A percentile compares a stretch with the other conserved stretches of the same genome.
These are phyloP conservation scores for Lycaon pictus DNA, from an alignment of 2,113 vertebrate genomes.

Conservation along the genomic window DNA sequence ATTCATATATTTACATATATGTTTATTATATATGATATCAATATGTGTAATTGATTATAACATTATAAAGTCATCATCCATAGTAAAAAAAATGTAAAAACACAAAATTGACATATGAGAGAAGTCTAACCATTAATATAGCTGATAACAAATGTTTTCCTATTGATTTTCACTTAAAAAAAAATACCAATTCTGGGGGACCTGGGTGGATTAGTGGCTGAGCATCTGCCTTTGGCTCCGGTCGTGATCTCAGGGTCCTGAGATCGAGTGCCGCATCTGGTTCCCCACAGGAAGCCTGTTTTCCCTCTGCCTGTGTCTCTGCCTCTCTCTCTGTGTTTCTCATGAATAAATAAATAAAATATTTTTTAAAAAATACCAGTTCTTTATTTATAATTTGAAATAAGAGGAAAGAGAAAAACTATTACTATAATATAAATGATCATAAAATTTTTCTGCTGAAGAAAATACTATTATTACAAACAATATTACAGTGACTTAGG, in stretches of 20 bases:
- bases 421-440: background rate
- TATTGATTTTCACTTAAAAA: conserved; percentile 10
- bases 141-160: background rate
- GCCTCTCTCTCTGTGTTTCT: no score
- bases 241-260: no score
- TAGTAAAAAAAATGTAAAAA: background rate
- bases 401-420: background rate
- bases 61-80: background rate
- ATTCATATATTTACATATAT: background rate
- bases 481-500: background rate
- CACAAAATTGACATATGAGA: background rate
- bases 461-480: background rate
- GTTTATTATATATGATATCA: background rate
- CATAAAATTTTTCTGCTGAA: background rate
- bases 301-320: no score
- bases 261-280: no score
- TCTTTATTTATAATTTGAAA: background rate
- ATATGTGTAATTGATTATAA: background rate
- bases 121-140: background rate
- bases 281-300: no score
- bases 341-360: no score
- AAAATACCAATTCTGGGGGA: background rate
- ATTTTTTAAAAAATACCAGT: background rate
- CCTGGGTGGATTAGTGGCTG: no score
- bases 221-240: no score